Base-by-base conservation (phyloP, 2,888 invertebrate species). In the Trissoscelio sp. region DNA sequence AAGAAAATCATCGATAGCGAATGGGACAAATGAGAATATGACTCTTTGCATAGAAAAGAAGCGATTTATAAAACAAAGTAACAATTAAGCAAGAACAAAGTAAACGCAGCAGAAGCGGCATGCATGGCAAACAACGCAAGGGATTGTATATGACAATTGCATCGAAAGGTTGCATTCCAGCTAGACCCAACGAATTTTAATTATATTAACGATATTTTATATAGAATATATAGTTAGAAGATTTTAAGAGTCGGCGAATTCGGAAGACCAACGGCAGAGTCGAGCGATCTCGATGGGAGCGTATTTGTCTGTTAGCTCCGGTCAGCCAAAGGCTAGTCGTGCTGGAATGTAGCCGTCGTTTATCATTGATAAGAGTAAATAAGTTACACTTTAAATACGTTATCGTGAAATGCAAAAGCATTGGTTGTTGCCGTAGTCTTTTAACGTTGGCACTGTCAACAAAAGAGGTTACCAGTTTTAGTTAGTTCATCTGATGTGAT, bases 221-320 rank as follows among this genome's bases (percentile, higher is more conserved):
- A 91, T 91, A 91, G 89, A 90, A 89, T 89, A 91, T 91, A 91
- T 91, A 91, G 89, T 89, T 91, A 91, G 89, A 90, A 88, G 89
- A 90, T 90, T 90, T 90, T 90, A 84, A 87, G 86, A 88, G 89
- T 89, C 88, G 78, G 85, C 83, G 64, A 83, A 83, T 83, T 79
- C 37, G 80, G 34, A 73, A 69, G 67, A 74, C 80, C 85, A 86
- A 79, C 84, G 87, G 85, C 85, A 85, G 82, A 85, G 88, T 89
- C 87, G 87, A 87, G 88, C 87, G 88, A n/a, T n/a, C 87, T 88
- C 87, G 84, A 88, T n/a, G 86, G 91, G 91, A 90, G 91, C 91
- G 86, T 89, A 89, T 91, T 91, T 91, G 91, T 91, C 91, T 91
- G 91, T 91, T 91, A 91, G 91, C 91, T 91, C 91, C 90, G 87